Base-by-base conservation (phyloP, 2,888 invertebrate genomes). In the Caenorhabditis plicata region DNA sequence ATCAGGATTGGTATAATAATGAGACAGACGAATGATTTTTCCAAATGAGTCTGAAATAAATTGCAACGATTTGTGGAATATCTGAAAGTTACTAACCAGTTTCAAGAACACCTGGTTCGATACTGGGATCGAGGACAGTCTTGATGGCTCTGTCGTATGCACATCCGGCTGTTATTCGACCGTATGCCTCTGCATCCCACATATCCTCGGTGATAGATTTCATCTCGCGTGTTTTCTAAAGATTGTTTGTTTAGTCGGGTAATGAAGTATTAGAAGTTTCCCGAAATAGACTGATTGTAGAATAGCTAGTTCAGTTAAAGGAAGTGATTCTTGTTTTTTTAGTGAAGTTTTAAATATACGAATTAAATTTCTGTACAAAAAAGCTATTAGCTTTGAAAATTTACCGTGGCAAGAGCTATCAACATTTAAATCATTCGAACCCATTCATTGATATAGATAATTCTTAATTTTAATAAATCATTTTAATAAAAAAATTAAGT, bases 181-280 rank as follows among this genome's bases (percentile, higher is more conserved):
- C 74, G 36, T 67, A 71, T 13, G 73, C 68, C 36, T 80, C 78
- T 25, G 50, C 48, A 17, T 75, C 77, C 80, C 80, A 80, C 80
- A 80, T 80, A 29, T 80, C 78, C 9, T 44, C 52, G 15, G 43
- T 15, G 7, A 39, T 32, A 2, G 39, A 5, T 13, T 25, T 36
- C 15, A 44, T 2, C 13, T 22, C 2, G 20, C 17, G 8, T 42
- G 35, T 13, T 13, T 3, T 5, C 29, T 36, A 11, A 43, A 41
- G n/a, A n/a, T n/a, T n/a, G 7, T 32, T 19, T 1, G 32, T 40
- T 17, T 48, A 33, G 1, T 4, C 29, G 0, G 20, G n/a, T 1
- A 23, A n/a, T n/a, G n/a, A n/a, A n/a, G n/a, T n/a, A n/a, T n/a
- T n/a, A n/a, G n/a, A n/a, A n/a, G n/a, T n/a, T n/a, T n/a, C n/a